Evolutionary conservation across 1,140 invertebrate species (phyloP), one percentile per base, ranked within the genome.

Genomic region (Hydropsyche tenuis): DNA sequence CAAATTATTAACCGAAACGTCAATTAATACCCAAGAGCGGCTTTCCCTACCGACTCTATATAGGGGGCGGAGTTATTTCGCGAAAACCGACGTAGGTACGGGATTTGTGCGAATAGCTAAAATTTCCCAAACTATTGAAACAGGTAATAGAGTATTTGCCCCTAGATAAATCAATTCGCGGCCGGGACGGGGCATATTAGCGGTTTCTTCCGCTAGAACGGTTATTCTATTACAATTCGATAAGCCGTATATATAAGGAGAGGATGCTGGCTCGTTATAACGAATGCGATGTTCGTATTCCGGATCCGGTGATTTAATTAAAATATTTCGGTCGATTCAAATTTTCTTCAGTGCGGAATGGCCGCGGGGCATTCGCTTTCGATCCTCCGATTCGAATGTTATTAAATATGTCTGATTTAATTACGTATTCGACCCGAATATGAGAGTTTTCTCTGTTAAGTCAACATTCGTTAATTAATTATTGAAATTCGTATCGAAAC

Each of bases 221-320:
- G 71, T 53, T 75, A 69, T 75, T 75, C 74, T 73, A 75, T 75
- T 75, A 73, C 66, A 64, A 73, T 72, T 75, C 66, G 74, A 73
- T 75, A 75, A 75, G 65, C 71, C 56, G 23, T 53, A 23, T 43
- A 51, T 25, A 37, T 37, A 9, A 9, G 30, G 30, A 37, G 30
- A 37, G 30, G 63, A 42, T 37, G 30, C 6, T 66, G 37, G 18
- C 30, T 45, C 64, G 14, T 45, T 48, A 48, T 27, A 48, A n/a
- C 23, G 65, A 48, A 68, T 22, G 27, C 45, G 1, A 37, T 9
- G 43, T 46, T 23, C 25, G 43, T 48, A 66, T 66, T 66, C 45
- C 18, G 12, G 1, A 45, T 66, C 42, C 14, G 23, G 43, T 68
- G 4, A 68, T 48, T 68, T 68, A 68, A 68, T 68, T 68, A 48